These are phyloP conservation scores for Omphaloscelis lunosa DNA, from an alignment of 2,888 invertebrate genomes.

Conservation along the genomic window DNA sequence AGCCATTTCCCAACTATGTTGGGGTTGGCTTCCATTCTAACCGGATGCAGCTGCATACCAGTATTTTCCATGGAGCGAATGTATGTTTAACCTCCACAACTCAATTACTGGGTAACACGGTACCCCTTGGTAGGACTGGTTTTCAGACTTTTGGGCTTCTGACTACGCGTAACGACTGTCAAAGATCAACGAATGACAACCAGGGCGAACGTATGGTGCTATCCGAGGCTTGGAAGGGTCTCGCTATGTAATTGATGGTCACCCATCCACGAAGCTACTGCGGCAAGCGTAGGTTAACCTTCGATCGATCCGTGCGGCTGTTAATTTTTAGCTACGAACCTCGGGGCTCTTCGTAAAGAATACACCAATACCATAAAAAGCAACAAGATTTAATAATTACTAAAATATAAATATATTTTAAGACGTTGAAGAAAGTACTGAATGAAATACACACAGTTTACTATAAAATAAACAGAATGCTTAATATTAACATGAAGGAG, in stretches of 20 bases:
- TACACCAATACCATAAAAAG: neutral
- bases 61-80: neutral
- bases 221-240: neutral
- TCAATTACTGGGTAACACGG: neutral
- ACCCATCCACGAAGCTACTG: neutral
- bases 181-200: neutral
- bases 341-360: neutral
- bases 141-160: neutral
- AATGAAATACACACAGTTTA: neutral
- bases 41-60: neutral
- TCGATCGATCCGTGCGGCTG: neutral
- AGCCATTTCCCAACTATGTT: neutral
- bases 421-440: neutral
- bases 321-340: neutral
- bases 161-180: neutral
- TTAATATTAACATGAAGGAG: slow-evolving; percentile 57
- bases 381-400: neutral
- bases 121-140: neutral
- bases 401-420: neutral
- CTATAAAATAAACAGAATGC: slow-evolving; percentile 34
- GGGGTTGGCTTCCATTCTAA: neutral
- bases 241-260: neutral
- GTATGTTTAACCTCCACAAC: neutral
- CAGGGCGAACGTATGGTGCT: neutral
- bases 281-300: neutral